Conservation (phyloP, 1,140 invertebrate genomes). For the Anthonomus grandis region DNA sequence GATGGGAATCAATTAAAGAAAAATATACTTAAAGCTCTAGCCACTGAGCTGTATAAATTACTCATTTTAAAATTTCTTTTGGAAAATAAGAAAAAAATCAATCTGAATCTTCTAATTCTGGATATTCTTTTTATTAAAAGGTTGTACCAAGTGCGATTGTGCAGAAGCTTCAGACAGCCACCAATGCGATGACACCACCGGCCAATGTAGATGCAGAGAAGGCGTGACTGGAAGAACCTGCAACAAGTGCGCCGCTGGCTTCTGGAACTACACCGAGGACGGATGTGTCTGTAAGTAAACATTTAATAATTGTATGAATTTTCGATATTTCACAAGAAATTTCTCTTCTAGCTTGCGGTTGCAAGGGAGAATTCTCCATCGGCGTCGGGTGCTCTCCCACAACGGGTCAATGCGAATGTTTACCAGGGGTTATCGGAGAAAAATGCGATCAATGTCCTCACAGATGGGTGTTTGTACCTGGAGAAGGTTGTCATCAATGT, state of each 20-base stretch:
- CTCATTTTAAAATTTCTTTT: too few relatives aligned
- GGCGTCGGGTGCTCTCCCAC: slow-evolving; percentile 83
- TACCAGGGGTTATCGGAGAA: slow-evolving; percentile 91
- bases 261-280: slow-evolving; percentile 84
- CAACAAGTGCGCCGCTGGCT: slow-evolving; percentile 85
- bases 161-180: slow-evolving; percentile 69
- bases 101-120: not conserved
- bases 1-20: too few relatives aligned
- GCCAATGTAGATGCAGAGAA: slow-evolving; percentile 83
- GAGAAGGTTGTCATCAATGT: slow-evolving; percentile 74
- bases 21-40: too few relatives aligned
- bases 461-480: slow-evolving; percentile 70
- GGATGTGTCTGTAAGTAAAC: slow-evolving; percentile 80
- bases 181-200: slow-evolving; percentile 80
- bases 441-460: slow-evolving; percentile 93
- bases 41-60: too few relatives aligned
- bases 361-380: slow-evolving; percentile 82
- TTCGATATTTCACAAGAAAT: not conserved
- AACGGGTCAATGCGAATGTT: slow-evolving; percentile 91
- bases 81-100: too few relatives aligned
- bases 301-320: not conserved
- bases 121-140: slow-evolving; percentile 49
- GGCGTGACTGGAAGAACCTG: slow-evolving; percentile 86
- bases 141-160: slow-evolving; percentile 84
- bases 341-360: slow-evolving; percentile 67